Evolutionary conservation across 2,113 vertebrate genomes (phyloP).

Genomic region (Leptobrachium leishanense): DNA sequence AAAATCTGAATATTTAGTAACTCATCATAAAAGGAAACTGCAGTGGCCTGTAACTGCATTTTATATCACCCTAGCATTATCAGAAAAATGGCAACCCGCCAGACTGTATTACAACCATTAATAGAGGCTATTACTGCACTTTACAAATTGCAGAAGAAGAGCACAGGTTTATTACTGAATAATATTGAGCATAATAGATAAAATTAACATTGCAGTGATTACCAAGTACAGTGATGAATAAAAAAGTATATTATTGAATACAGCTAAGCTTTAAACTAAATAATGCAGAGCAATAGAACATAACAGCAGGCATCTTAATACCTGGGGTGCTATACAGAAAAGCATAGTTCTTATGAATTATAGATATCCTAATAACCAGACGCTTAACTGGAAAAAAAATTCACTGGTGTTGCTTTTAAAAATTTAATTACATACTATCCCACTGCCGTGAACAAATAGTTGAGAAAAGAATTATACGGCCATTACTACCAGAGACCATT

Average conservation of each 20-base stretch:
- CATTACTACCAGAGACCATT: neutral
- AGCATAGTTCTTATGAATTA: slow-evolving; percentile 29
- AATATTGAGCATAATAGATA: slow-evolving; percentile 21
- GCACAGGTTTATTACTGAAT: slow-evolving; percentile 21
- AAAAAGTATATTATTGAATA: slow-evolving; percentile 39
- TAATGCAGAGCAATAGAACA: slow-evolving; percentile 16
- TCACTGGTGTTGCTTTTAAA: slow-evolving; percentile 14
- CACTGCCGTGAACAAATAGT: neutral
- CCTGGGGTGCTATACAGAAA: slow-evolving; percentile 23
- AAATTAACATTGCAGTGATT: slow-evolving; percentile 33
- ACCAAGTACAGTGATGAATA: slow-evolving; percentile 23
- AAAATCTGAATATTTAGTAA: no score
- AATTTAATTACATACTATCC: slow-evolving; percentile 11
- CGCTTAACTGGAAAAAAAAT: slow-evolving; percentile 34
- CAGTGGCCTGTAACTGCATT: neutral
- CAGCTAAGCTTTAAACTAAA: slow-evolving; percentile 27
- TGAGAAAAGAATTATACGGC: neutral
- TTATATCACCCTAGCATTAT: slow-evolving; percentile 18
- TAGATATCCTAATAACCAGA: slow-evolving; percentile 33
- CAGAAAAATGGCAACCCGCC: slow-evolving; percentile 24
- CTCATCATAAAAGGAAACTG: neutral
- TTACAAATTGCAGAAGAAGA: slow-evolving; percentile 9
- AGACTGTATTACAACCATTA: slow-evolving; percentile 19
- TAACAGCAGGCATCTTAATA: slow-evolving; percentile 25
- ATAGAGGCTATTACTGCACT: slow-evolving; percentile 32